A percentile compares a stretch with the other conserved stretches of the same genome.
phyloP scores from a whole-genome alignment of 2,113 vertebrate genomes.

The Siniperca knerii region DNA sequence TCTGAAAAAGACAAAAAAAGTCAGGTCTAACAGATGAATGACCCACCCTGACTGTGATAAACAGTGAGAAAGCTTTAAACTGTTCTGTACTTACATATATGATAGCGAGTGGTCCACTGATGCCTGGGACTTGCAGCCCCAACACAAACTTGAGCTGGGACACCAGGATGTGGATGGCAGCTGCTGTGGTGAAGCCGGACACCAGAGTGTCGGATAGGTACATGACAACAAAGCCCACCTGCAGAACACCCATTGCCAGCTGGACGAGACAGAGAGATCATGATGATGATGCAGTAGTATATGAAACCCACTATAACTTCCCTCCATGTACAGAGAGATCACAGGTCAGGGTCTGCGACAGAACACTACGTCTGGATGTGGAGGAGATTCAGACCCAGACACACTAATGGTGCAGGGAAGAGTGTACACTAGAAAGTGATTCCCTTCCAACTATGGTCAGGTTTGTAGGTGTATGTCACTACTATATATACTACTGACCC shows the following conservation, averaged over 20 bases:
- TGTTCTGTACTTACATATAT: constrained; percentile 88
- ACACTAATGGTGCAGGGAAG: not conserved
- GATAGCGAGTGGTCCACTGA: constrained; percentile 87
- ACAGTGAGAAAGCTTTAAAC: not conserved
- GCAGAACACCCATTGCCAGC: constrained; percentile 90
- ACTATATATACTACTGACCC: too few relatives aligned
- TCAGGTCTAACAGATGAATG: not conserved
- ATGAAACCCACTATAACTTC: not conserved
- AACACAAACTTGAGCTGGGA: constrained; percentile 97
- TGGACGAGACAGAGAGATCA: constrained; percentile 70
- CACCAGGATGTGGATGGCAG: constrained; percentile 93
- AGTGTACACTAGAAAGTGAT: too few relatives aligned
- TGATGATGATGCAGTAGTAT: not conserved
- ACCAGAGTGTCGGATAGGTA: constrained; percentile 96
- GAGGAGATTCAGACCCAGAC: not conserved
- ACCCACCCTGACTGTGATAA: not conserved
- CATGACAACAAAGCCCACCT: constrained; percentile 92
- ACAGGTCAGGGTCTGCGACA: not conserved
- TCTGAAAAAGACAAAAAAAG: constrained; percentile 80
- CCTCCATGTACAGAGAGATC: not conserved
- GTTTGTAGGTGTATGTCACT: too few relatives aligned
- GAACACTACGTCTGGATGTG: not conserved
- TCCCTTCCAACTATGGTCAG: too few relatives aligned
- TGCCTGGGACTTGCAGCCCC: constrained; percentile 86
- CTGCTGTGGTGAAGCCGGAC: constrained; percentile 95